These are phyloP conservation scores for Zoroaster sp. DNA, from an alignment of 53 echinoderm and acorn worm species.

Conservation along the genomic window DNA sequence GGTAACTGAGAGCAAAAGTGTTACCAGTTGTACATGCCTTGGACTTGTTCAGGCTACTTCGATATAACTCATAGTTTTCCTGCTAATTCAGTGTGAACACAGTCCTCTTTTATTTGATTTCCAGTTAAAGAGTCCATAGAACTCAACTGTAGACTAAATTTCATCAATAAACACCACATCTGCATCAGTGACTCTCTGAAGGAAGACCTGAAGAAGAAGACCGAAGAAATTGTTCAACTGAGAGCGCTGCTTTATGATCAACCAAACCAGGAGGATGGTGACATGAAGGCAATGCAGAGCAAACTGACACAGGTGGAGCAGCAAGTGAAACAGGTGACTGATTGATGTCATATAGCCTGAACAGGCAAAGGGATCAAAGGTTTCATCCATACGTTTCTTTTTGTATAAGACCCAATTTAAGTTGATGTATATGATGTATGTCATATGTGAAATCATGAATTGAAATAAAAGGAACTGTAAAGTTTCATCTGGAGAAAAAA, in stretches of 20 bases:
- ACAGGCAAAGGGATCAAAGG: neutral
- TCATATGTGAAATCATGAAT: too few relatives aligned
- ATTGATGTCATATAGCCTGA: too few relatives aligned
- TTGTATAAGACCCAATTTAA: too few relatives aligned
- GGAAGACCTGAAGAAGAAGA: conserved; percentile 55
- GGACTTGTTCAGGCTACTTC: too few relatives aligned
- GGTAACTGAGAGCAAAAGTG: too few relatives aligned
- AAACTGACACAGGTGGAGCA: neutral
- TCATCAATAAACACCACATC: conserved; percentile 71
- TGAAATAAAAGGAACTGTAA: too few relatives aligned
- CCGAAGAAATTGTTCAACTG: conserved; percentile 53
- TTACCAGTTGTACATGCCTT: too few relatives aligned
- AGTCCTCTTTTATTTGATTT: neutral
- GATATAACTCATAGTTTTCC: too few relatives aligned
- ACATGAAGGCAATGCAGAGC: neutral
- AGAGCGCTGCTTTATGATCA: conserved; percentile 27
- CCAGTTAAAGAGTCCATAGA: conserved; percentile 67
- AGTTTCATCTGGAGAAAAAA: too few relatives aligned
- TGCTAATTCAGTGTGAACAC: too few relatives aligned
- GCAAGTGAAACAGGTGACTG: conserved; percentile 20
- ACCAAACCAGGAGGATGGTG: neutral
- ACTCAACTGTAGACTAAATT: conserved; percentile 59
- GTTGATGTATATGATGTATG: too few relatives aligned
- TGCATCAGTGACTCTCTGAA: conserved; percentile 55
- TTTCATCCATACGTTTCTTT: neutral